Base-by-base conservation (phyloP, 2,888 invertebrate species). In the Neoscelio sp. region DNA sequence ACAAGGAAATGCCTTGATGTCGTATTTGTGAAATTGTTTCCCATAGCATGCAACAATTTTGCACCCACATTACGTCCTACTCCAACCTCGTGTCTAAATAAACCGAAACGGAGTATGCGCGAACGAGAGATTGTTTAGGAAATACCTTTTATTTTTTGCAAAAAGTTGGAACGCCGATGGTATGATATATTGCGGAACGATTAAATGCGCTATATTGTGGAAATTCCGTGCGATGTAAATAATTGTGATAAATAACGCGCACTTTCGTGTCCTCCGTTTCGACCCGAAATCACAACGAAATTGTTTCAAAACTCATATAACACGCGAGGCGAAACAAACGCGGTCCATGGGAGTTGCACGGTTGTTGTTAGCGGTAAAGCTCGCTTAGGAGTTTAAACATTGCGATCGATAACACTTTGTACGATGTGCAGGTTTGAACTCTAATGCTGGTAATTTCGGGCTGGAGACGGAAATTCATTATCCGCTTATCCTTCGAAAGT, bases 241-340 rank as follows among this genome's bases (percentile, higher is more conserved):
- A 78, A 71, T 78, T 78, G 77, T 65, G 77, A 78, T 78, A 78
- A 78, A 78, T 71, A 78, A 78, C 77, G 71, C 58, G 64, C 56
- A 54, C 60, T 62, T 70, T 71, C 74, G 67, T 56, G 76, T 81
- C 76, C 65, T 56, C 54, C 50, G 78, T 76, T 80, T 78, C 75
- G 67, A 79, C 65, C 73, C 71, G 58, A 81, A 82, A 82, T 84
- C 82, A 82, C 83, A 83, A 81, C 80, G 81, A 84, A 83, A 85
- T 84, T 85, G 84, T 84, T 85, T 82, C 81, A 83, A 84, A 84
- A 84, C 83, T 84, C 82, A 82, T 83, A 83, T 82, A 84, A 83
- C 85, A 84, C 76, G 79, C 77, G 77, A 81, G 82, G 82, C 77
- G 78, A 82, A 83, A 84, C 81, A 81, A 78, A 77, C 64, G 73